These are phyloP conservation scores for Brienomyrus brachyistius DNA, from an alignment of 2,113 vertebrate species.

Conservation along the genomic window DNA sequence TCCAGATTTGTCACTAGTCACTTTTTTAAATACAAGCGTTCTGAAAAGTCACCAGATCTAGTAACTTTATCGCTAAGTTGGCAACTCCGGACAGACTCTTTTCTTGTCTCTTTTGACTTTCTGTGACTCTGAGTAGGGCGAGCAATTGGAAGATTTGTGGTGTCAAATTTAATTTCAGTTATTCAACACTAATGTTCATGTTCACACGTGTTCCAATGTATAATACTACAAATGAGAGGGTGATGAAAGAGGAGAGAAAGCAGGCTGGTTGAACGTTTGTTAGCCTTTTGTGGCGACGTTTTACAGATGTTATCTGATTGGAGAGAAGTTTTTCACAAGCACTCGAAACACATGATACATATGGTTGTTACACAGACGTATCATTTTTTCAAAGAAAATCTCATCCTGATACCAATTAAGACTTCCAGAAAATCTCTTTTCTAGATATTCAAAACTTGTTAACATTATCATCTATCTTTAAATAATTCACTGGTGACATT, in stretches of 20 bases:
- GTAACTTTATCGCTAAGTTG: not conserved
- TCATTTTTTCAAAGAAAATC: constrained; percentile 1
- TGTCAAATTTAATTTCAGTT: constrained; percentile 60
- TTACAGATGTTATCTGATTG: constrained; percentile 11
- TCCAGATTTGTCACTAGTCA: not conserved
- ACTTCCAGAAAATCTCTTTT: not conserved
- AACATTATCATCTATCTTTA: not conserved
- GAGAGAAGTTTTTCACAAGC: not conserved
- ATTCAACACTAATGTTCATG: constrained; percentile 54
- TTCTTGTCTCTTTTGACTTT: not conserved
- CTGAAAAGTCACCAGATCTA: not conserved
- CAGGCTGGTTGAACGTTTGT: not conserved
- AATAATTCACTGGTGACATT: not conserved
- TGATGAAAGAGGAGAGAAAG: constrained; percentile 13
- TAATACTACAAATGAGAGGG: constrained; percentile 31
- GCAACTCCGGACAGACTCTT: not conserved
- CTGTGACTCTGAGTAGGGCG: not conserved
- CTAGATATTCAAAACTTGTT: not conserved
- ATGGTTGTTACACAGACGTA: not conserved
- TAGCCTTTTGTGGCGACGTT: not conserved
- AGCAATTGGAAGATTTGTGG: constrained; percentile 48
- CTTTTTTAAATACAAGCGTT: not conserved
- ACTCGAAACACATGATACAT: not conserved
- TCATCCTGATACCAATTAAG: constrained; percentile 4
- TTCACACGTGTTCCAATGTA: constrained; percentile 46